Evolutionary conservation across 2,113 vertebrate species (phyloP), one percentile per base, ranked within the genome.

Genomic region (Empidonax alnorum): DNA sequence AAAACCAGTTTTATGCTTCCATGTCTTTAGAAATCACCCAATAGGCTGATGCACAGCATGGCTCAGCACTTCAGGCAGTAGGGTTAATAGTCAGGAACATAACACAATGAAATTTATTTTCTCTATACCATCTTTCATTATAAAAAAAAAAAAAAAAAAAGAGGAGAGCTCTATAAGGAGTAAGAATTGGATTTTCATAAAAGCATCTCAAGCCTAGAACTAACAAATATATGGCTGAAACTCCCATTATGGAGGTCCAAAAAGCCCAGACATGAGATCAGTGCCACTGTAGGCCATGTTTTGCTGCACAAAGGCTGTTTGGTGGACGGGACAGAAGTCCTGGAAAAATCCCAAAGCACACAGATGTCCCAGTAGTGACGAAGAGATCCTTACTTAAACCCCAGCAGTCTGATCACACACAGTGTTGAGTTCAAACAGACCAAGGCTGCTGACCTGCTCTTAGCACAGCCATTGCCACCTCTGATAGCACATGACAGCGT

Each of bases 161-260:
- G 35, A 75, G 35, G 56, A 3, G 23, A 53, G 9, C 41, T 15
- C 31, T 84, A 69, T 61, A 67, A 77, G 21, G 24, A 84, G 44
- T 58, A 80, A 68, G 30, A 80, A 35, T 6, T 59, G 21, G n/a
- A 53, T 25, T 31, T 44, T 63, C 39, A 44, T 58, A 56, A 81
- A 92, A 83, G 41, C 17, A 59, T 68, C 68, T 41, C n/a, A 62
- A 80, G 23, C 17, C 77, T 67, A 42, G 28, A 62, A 42, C 12
- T 19, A 75, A 81, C 1, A 1, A 75, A 85, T 7, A 1, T 6
- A 41, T 0, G 0, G 46, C 1, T 92, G 5, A 59, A 81, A 8
- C 18, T 85, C 33, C 55, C 47, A 6, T 67, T 44, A n/a, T 3
- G 3, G 10, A 46, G 20, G 12, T 84, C 23, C 39, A 77, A 42